A percentile compares a stretch with the other conserved stretches of the same genome.
Conservation (phyloP, 2,888 invertebrate species). For the Melieria picta region DNA sequence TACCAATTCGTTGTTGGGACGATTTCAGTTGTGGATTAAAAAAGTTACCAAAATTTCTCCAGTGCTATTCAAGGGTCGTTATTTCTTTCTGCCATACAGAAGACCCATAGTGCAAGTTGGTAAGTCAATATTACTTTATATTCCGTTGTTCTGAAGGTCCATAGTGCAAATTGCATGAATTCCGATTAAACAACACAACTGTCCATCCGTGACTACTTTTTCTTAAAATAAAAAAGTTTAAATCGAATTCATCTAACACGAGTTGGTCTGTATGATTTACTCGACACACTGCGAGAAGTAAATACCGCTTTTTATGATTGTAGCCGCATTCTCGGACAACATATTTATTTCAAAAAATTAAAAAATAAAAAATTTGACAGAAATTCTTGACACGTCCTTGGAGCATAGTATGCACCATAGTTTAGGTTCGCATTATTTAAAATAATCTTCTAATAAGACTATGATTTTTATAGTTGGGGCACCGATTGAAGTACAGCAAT, state of each 20-base stretch:
- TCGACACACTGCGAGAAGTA: no score
- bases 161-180: no score
- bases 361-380: no score
- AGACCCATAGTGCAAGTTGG: conserved; percentile 86
- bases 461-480: conserved; percentile 77
- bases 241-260: no score
- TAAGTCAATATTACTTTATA: conserved; percentile 67
- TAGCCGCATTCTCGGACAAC: neutral
- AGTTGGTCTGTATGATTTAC: no score
- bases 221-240: no score
- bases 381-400: no score
- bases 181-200: no score
- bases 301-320: neutral
- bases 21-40: conserved; percentile 76
- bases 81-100: conserved; percentile 86
- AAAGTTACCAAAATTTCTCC: conserved; percentile 78
- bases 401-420: no score
- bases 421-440: neutral
- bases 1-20: conserved; percentile 72
- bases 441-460: neutral
- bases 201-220: no score
- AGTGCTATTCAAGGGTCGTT: conserved; percentile 80
- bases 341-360: neutral
- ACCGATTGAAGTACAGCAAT: conserved; percentile 81
- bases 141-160: no score